These are phyloP conservation scores for Brachypodius melanocephalos DNA, from an alignment of 2,113 vertebrate genomes.

Conservation along the genomic window DNA sequence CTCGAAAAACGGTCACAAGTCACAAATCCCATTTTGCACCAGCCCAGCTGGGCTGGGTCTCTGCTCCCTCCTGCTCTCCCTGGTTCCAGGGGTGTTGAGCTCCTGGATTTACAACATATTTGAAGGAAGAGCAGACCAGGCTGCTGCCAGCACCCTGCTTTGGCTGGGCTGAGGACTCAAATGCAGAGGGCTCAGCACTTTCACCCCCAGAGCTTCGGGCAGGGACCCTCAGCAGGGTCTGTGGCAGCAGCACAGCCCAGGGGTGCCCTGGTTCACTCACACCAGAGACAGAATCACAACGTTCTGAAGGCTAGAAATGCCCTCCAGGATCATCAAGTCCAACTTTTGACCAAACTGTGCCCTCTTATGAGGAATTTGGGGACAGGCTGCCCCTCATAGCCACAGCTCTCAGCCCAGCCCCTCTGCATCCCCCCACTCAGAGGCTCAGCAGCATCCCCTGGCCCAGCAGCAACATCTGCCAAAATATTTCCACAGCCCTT, in stretches of 20 bases:
- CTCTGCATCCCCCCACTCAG: background rate
- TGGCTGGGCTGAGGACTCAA: fast-evolving
- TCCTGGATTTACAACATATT: background rate
- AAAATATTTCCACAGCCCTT: background rate
- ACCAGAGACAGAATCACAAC: background rate
- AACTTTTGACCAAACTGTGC: background rate
- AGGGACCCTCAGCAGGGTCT: background rate
- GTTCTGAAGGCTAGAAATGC: background rate
- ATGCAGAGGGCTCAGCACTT: background rate
- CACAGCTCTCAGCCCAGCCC: background rate
- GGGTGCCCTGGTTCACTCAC: background rate
- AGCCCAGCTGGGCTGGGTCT: background rate
- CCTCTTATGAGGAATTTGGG: fast-evolving
- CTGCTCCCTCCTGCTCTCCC: background rate
- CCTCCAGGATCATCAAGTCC: background rate
- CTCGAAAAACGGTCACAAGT: background rate
- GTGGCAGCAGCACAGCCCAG: background rate
- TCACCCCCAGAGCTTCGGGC: fast-evolving
- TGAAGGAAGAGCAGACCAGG: background rate
- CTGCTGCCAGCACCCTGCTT: background rate
- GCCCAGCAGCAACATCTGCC: background rate
- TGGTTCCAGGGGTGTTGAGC: background rate
- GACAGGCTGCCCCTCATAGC: background rate
- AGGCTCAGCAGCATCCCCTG: background rate
- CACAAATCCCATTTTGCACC: background rate